Conservation (phyloP, 2,888 invertebrate genomes). For the Thereva unica region DNA sequence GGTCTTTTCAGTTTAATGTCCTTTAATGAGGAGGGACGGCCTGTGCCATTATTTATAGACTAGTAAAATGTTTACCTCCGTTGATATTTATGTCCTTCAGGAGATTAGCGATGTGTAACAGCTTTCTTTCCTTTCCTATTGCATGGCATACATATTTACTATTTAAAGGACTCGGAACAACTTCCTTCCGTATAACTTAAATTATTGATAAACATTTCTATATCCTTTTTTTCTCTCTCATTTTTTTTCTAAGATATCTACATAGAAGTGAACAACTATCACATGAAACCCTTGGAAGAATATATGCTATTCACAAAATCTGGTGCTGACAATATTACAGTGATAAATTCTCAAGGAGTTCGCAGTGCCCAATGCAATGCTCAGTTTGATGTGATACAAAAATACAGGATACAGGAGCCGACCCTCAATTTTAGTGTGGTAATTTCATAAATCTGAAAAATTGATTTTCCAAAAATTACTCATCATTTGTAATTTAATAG, state of each 20-base stretch:
- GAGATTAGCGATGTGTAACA: too few species aligned
- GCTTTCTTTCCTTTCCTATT: too few species aligned
- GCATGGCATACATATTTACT: too few species aligned
- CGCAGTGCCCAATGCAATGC: conserved; percentile 84
- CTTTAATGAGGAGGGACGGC: conserved; percentile 37
- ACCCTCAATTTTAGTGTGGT: conserved; percentile 66
- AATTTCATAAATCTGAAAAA: conserved; percentile 45
- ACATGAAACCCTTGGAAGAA: conserved; percentile 87
- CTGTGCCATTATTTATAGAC: conserved; percentile 39
- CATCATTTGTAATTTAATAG: conserved; percentile 54
- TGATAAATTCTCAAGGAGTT: conserved; percentile 84
- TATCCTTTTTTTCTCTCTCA: background rate
- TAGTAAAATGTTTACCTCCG: background rate
- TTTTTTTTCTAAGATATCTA: conserved; percentile 69
- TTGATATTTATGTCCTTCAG: too few species aligned
- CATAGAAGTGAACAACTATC: conserved; percentile 78
- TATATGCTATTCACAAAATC: conserved; percentile 89
- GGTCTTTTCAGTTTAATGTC: conserved; percentile 30
- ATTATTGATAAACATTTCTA: too few species aligned
- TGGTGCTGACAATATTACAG: conserved; percentile 81
- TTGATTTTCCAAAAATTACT: conserved; percentile 1
- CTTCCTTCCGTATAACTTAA: too few species aligned
- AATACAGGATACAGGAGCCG: conserved; percentile 61
- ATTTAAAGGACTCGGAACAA: too few species aligned
- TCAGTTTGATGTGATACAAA: conserved; percentile 70